Base-by-base conservation (phyloP, 2,113 vertebrate species). In the Ageneiosus marmoratus region DNA sequence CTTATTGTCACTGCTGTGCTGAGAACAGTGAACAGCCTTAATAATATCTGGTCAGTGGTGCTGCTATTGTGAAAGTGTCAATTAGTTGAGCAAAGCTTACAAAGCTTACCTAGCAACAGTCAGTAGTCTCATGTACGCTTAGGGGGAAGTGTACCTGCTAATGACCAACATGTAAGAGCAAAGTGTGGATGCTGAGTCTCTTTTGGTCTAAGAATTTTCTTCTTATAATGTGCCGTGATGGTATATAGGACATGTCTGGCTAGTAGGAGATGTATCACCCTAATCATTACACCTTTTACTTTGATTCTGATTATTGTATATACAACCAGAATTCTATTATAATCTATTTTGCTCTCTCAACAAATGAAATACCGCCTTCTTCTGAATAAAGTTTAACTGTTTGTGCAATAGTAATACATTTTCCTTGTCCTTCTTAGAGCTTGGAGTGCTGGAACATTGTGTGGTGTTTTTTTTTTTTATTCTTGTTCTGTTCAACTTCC, bases 311-410 rank as follows among this genome's bases (percentile, higher is more conserved):
- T 73, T 34, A 50, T 63, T 82, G 70, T 75, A 75, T 27, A 63
- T 75, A 82, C 22, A 62, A 63, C 10, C 53, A 82, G 53, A 62
- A 62, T 48, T 72, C 20, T 60, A 74, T 46, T 72, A 48, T 58
- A 75, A 75, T 56, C 53, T 79, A 73, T 79, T 84, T 79, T 84
- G 4, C 77, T 79, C 50, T 67, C 48, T 76, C n/a, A 72, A n/a
- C 32, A 83, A 32, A 56, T 78, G 44, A 78, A 83, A 83, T 77
- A 29, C 60, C 50, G 62, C 20, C 18, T 63, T 79, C 41, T 51
- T 84, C 76, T 84, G 53, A 84, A 73, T 79, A 79, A 84, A 84
- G 67, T 84, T 79, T 46, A 34, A 84, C 48, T 79, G 53, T 78
- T 18, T 78, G 75, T 79, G 67, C 29, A 83, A 67, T 12, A 32